These are phyloP conservation scores for Episyrphus balteatus DNA, from an alignment of 1,140 invertebrate genomes.

Conservation along the genomic window DNA sequence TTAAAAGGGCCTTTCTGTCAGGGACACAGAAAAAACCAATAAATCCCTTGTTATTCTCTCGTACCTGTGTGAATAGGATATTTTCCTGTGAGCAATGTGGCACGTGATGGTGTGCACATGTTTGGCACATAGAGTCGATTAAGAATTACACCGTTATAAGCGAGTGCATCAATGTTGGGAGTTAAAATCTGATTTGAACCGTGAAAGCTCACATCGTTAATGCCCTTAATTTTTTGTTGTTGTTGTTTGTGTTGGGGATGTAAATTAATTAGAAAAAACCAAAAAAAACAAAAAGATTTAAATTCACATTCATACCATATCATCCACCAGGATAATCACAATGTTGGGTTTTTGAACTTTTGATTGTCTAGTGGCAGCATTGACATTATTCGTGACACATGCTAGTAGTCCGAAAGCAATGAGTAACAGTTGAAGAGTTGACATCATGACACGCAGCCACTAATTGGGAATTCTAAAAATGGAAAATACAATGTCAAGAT, in stretches of 20 bases:
- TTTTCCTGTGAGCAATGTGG: slow-evolving; percentile 69
- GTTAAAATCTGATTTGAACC: slow-evolving; percentile 75
- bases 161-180: slow-evolving; percentile 74
- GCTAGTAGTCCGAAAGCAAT: no score
- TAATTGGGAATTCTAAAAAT: no score
- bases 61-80: slow-evolving; percentile 70
- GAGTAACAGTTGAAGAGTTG: no score
- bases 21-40: no score
- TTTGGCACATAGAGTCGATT: slow-evolving; percentile 65
- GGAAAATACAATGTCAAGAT: no score
- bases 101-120: slow-evolving; percentile 66
- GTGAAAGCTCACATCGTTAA: slow-evolving; percentile 84
- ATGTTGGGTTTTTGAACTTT: slow-evolving; percentile 18
- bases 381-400: no score
- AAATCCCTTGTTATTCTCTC: neutral
- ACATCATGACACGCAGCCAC: no score
- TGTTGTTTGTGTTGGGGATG: no score
- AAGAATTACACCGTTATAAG: slow-evolving; percentile 64
- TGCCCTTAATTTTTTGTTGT: slow-evolving; percentile 49
- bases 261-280: no score
- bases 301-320: slow-evolving; percentile 18
- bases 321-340: slow-evolving; percentile 27
- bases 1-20: no score
- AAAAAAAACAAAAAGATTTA: no score
- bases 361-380: no score